phyloP scores from a whole-genome alignment of 1,140 invertebrate genomes.

The Metaphire vulgaris region DNA sequence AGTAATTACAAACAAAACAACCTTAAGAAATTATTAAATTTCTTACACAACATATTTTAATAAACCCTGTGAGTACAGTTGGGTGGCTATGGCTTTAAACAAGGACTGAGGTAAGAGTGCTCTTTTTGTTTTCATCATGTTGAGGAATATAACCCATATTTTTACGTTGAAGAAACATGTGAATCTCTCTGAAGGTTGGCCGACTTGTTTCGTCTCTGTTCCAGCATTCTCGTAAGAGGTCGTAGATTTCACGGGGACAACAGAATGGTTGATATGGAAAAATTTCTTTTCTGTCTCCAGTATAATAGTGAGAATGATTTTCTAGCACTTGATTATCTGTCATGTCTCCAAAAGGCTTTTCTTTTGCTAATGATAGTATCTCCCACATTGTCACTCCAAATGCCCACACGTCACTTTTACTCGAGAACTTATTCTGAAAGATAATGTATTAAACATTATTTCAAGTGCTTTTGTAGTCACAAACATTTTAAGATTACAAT shows the following conservation, averaged over 20 bases:
- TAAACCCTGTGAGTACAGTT: too few species aligned
- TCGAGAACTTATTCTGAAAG: neutral
- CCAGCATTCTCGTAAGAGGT: constrained; percentile 90
- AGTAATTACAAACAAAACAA: too few species aligned
- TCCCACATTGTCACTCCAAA: constrained; percentile 86
- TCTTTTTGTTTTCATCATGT: neutral
- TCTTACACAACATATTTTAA: too few species aligned
- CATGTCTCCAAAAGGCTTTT: constrained; percentile 71
- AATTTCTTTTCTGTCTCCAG: neutral
- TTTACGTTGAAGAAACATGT: constrained; percentile 77
- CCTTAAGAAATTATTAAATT: too few species aligned
- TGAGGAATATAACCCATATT: constrained; percentile 61
- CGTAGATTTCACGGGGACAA: constrained; percentile 56
- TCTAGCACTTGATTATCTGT: constrained; percentile 72
- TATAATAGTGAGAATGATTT: constrained; percentile 42
- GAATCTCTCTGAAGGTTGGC: constrained; percentile 79
- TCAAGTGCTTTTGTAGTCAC: too few species aligned
- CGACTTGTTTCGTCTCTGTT: constrained; percentile 65
- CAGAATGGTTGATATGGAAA: constrained; percentile 25
- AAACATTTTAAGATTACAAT: too few species aligned
- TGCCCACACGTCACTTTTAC: constrained; percentile 78
- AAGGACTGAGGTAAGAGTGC: too few species aligned
- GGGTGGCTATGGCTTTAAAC: too few species aligned
- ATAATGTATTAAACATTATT: too few species aligned
- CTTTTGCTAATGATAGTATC: constrained; percentile 73